These are phyloP conservation scores for Theretra japonica DNA, from an alignment of 2,888 invertebrate species.

Conservation along the genomic window DNA sequence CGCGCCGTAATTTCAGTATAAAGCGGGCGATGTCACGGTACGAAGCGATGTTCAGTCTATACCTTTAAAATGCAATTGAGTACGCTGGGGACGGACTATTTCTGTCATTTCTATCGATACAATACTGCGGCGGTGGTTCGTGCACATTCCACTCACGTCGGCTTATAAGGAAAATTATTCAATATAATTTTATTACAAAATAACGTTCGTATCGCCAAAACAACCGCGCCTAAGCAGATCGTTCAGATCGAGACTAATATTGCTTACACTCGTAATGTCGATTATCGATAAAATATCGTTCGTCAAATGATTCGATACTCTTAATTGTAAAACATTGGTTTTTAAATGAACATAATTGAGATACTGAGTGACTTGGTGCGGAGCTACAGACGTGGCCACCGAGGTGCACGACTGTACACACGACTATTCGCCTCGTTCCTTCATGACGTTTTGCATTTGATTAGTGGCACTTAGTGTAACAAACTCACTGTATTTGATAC, in stretches of 20 bases:
- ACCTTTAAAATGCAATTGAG: slow-evolving; percentile 58
- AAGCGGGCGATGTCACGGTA: slow-evolving; percentile 25
- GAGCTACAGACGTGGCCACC: too few relatives aligned
- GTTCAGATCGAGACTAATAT: slow-evolving; percentile 14
- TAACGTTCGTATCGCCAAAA: slow-evolving; percentile 8
- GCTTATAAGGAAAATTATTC: background rate
- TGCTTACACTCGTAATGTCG: slow-evolving; percentile 28
- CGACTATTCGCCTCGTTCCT: background rate
- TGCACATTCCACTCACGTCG: slow-evolving; percentile 5
- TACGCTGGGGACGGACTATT: slow-evolving; percentile 65
- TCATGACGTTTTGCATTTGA: slow-evolving; percentile 21
- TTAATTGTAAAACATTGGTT: slow-evolving; percentile 42
- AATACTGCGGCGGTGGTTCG: slow-evolving; percentile 21
- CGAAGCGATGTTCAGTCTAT: slow-evolving; percentile 49
- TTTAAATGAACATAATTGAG: slow-evolving; percentile 22
- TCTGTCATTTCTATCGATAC: slow-evolving; percentile 27
- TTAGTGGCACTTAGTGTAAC: slow-evolving; percentile 72
- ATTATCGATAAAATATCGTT: slow-evolving; percentile 43
- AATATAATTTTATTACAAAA: background rate
- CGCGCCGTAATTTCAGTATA: background rate
- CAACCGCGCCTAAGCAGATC: background rate
- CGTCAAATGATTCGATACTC: slow-evolving; percentile 42
- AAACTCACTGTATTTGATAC: slow-evolving; percentile 75
- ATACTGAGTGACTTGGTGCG: background rate
- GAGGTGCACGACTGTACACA: too few relatives aligned